Percentiles rank a stretch among this genome's conserved stretches.
Evolutionary conservation across 1,140 invertebrate species (phyloP).

Genomic region (Rhagoletis zephyria): DNA sequence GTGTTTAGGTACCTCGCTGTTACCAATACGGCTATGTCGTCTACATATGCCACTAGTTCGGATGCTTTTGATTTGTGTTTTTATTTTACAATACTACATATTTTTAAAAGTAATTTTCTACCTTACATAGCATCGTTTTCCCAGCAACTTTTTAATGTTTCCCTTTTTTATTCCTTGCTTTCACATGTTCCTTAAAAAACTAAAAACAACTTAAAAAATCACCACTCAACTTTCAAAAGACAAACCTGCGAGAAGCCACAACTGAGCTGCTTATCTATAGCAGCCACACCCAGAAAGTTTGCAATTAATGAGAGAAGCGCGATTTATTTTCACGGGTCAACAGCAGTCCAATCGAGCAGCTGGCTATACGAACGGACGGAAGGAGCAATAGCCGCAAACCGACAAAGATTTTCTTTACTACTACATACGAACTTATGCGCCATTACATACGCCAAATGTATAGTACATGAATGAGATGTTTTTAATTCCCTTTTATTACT

Average conservation of each 20-base stretch:
- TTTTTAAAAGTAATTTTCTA: not conserved
- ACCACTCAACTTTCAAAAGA: not conserved
- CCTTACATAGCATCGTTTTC: not conserved
- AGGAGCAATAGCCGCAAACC: not conserved
- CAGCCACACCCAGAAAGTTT: slow-evolving; percentile 39
- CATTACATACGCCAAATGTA: not conserved
- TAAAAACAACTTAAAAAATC: slow-evolving; percentile 5
- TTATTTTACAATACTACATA: not conserved
- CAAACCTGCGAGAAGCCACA: slow-evolving; percentile 15
- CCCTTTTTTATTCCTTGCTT: slow-evolving; percentile 34
- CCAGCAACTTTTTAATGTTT: not conserved
- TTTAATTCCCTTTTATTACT: slow-evolving; percentile 41
- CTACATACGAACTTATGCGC: not conserved
- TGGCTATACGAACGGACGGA: not conserved
- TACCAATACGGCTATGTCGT: too few relatives aligned
- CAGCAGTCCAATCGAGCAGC: not conserved
- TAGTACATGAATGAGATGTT: not conserved
- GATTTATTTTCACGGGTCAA: slow-evolving; percentile 38
- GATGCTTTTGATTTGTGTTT: too few relatives aligned
- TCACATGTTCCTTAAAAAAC: not conserved
- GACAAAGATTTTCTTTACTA: not conserved
- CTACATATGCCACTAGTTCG: too few relatives aligned
- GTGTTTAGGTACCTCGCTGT: too few relatives aligned
- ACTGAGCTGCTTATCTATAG: slow-evolving; percentile 10
- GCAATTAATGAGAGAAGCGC: slow-evolving; percentile 50